Evolutionary conservation across 2,797 vertebrate genomes (phyloP), one percentile per base, ranked within the genome.

Genomic region (Esox masquinongy): DNA sequence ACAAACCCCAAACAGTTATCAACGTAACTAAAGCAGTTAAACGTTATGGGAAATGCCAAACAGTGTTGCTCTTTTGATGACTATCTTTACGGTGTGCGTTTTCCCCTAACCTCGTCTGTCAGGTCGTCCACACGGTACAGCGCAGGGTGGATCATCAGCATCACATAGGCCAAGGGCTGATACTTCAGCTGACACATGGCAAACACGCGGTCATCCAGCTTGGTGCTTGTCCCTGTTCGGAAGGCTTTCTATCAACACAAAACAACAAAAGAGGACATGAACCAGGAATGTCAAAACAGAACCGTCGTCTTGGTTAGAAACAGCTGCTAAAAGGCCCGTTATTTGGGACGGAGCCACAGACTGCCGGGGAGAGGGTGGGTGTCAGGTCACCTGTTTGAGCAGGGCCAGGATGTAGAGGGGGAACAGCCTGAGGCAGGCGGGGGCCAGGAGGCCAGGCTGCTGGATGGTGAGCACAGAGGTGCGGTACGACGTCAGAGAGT

Each of bases 101-200:
- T 15, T 4, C 11, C 4, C 16, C 80, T 90, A 86, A 99, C 98
- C 95, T 98, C 95, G 72, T 99, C 96, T 0, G 94, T 94, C 75
- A 99, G 93, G 78, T 95, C 93, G 74, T 99, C 97, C 0, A 98
- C 73, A 73, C 96, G 94, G 85, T 99, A 99, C 79, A 99, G 91
- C 68, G 86, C 91, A n/a, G 98, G 97, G 82, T 99, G 97, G 77
- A 96, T 95, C 95, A 97, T 97, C 26, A 96, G 94, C 94, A 98
- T 95, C 78, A 97, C 83, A 88, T 97, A 96, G 80, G 89, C 89
- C 83, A 99, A 91, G 0, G 98, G 97, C 88, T 99, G 97, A 88
- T 94, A 96, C 85, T 99, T 99, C 82, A 99, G 94, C 90, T 98
- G 97, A 86, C 93, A 97, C 97, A 99, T 98, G 81, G 96, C 94